Conservation (phyloP, 2,888 invertebrate genomes). For the Melinaea menophilus region DNA sequence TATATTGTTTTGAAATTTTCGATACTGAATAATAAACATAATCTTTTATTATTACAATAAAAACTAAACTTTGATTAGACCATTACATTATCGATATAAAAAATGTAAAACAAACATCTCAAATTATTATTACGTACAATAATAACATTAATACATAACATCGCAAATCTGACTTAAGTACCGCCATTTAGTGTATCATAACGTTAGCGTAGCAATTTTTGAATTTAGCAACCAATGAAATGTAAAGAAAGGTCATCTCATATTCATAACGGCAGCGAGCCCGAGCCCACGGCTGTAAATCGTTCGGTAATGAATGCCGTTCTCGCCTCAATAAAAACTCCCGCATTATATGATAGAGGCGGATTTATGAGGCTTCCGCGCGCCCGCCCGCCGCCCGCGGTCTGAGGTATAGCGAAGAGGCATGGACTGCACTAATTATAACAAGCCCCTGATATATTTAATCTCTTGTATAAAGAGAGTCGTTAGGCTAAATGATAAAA, state of each 20-base stretch:
- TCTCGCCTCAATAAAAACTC: slow-evolving; percentile 55
- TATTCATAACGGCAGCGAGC: slow-evolving; percentile 36
- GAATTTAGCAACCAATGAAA: slow-evolving; percentile 35
- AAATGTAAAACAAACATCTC: too few species aligned
- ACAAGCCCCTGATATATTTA: slow-evolving; percentile 12
- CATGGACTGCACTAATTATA: slow-evolving; percentile 22
- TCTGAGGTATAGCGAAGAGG: slow-evolving; percentile 13
- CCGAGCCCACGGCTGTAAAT: slow-evolving; percentile 32
- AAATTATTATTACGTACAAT: too few species aligned
- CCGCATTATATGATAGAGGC: slow-evolving; percentile 47
- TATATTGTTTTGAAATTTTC: neutral
- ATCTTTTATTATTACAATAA: too few species aligned
- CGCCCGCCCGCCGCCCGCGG: slow-evolving; percentile 20
- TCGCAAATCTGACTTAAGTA: slow-evolving; percentile 3
- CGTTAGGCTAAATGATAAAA: slow-evolving; percentile 8
- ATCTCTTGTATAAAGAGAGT: slow-evolving; percentile 16
- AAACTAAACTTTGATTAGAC: too few species aligned
- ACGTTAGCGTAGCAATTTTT: slow-evolving; percentile 27
- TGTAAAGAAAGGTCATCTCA: slow-evolving; percentile 39
- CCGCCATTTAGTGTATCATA: slow-evolving; percentile 16
- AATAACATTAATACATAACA: neutral
- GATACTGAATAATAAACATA: too few species aligned
- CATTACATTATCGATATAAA: too few species aligned
- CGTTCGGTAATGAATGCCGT: slow-evolving; percentile 51
- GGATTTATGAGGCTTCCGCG: slow-evolving; percentile 36